Percentiles rank a stretch among this genome's conserved stretches.
These are phyloP conservation scores for Augochlorella aurata DNA, from an alignment of 2,888 invertebrate genomes.

Conservation along the genomic window DNA sequence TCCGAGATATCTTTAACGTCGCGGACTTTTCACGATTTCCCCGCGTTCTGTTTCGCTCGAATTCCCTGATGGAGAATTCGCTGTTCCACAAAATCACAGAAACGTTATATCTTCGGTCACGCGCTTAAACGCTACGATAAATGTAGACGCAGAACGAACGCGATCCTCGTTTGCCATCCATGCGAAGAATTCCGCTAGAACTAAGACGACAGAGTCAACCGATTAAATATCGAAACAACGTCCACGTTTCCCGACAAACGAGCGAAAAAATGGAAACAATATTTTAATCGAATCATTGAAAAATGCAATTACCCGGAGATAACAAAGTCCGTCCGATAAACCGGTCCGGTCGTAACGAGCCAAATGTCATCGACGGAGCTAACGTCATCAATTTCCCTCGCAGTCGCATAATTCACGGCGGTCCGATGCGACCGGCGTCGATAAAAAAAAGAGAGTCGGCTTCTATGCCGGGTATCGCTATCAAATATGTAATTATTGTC, in stretches of 20 bases:
- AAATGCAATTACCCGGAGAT: not conserved
- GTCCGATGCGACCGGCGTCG: not conserved
- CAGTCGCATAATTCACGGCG: constrained; percentile 7
- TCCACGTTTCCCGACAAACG: too few species aligned
- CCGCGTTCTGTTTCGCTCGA: too few species aligned
- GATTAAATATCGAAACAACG: too few species aligned
- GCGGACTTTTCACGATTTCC: too few species aligned
- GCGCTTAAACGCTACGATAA: too few species aligned
- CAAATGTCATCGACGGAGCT: not conserved
- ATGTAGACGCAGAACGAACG: too few species aligned
- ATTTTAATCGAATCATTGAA: not conserved
- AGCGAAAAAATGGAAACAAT: not conserved
- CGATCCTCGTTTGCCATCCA: too few species aligned
- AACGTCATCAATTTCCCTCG: not conserved
- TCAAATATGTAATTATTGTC: constrained; percentile 46
- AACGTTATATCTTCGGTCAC: too few species aligned
- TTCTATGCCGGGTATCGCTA: constrained; percentile 23
- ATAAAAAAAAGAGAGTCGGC: not conserved
- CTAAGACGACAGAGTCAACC: not conserved
- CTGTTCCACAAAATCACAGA: too few species aligned
- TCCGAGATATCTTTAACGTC: too few species aligned
- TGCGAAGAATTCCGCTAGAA: too few species aligned
- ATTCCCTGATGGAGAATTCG: too few species aligned
- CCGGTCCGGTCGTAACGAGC: not conserved
- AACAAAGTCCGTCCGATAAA: not conserved